Evolutionary conservation across 1,140 invertebrate species (phyloP).

Genomic region (Drosophila neocordata): DNA sequence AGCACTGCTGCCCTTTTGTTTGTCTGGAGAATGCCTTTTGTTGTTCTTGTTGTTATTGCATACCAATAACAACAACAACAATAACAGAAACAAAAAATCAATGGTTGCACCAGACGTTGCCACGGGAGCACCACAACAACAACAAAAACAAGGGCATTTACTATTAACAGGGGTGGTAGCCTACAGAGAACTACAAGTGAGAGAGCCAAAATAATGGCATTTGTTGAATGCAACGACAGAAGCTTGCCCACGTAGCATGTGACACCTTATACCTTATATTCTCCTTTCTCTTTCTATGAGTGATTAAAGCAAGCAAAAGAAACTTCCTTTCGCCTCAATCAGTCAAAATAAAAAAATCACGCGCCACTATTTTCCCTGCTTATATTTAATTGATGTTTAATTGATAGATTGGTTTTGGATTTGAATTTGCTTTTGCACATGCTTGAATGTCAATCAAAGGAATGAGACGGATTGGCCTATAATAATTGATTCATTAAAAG

Average conservation of each 20-base stretch:
- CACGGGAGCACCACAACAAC: slow-evolving; percentile 42
- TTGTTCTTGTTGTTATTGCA: slow-evolving; percentile 50
- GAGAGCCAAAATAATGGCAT: slow-evolving; percentile 25
- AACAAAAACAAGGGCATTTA: slow-evolving; percentile 11
- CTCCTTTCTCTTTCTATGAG: slow-evolving; percentile 24
- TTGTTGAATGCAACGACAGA: slow-evolving; percentile 57
- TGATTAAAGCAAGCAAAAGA: no score
- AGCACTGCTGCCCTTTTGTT: slow-evolving; percentile 50
- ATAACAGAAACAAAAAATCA: slow-evolving; percentile 55
- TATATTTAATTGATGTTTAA: slow-evolving; percentile 41
- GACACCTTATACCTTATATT: slow-evolving; percentile 45
- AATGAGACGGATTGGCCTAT: not conserved
- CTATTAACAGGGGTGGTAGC: not conserved
- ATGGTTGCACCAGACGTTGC: slow-evolving; percentile 67
- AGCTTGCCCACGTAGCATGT: slow-evolving; percentile 27
- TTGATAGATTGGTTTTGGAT: slow-evolving; percentile 37
- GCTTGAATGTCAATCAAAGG: slow-evolving; percentile 8
- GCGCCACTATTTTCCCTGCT: slow-evolving; percentile 43
- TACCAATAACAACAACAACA: slow-evolving; percentile 58
- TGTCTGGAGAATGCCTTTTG: slow-evolving; percentile 17
- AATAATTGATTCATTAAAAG: slow-evolving; percentile 23
- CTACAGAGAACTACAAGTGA: not conserved
- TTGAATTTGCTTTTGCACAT: not conserved
- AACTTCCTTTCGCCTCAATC: slow-evolving; percentile 27
- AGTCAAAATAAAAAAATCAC: slow-evolving; percentile 66